Evolutionary conservation across 2,888 invertebrate genomes (phyloP), one percentile per base, ranked within the genome.

Genomic region (Pogonocherus hispidulus): DNA sequence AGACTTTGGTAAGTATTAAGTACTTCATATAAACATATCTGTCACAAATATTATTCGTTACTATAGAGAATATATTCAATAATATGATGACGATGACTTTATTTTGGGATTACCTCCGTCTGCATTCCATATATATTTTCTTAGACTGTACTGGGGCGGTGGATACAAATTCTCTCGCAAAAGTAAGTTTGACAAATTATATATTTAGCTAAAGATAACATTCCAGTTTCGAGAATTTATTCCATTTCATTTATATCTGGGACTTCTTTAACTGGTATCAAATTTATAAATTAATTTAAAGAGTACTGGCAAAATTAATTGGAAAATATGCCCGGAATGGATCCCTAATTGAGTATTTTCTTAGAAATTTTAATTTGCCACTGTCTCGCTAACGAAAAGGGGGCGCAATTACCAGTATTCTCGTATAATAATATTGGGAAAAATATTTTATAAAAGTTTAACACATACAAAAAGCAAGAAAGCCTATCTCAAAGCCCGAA

Each of bases 281-380:
- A 65, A 67, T 70, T 67, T 65, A 67, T 57, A 59, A 70, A 67
- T 70, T 66, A 49, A 46, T 59, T 56, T 35, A 54, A 27, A 67
- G 59, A 47, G 18, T 47, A 4, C 62, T 46, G 59, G 55, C 63
- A 51, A 54, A 65, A 65, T 70, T 67, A 67, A 67, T 63, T 65
- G 44, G 52, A 65, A 66, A 59, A 54, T 66, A 63, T 41, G 44
- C 64, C n/a, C 55, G 60, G 56, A 60, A 62, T 47, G 60, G 51
- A 37, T 66, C 27, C 54, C 49, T 56, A 64, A 64, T 66, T 62
- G 63, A 60, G 44, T 57, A 46, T 66, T 67, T 47, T 49, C 27
- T 59, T 22, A 19, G 59, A 59, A 16, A 20, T 47, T 59, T 59
- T 59, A 59, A 59, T 59, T 59, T 57, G 23, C 23, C 20, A 23